Evolutionary conservation across 64 coral and sea anemone species (phyloP).

Genomic region (Orbicella faveolata): DNA sequence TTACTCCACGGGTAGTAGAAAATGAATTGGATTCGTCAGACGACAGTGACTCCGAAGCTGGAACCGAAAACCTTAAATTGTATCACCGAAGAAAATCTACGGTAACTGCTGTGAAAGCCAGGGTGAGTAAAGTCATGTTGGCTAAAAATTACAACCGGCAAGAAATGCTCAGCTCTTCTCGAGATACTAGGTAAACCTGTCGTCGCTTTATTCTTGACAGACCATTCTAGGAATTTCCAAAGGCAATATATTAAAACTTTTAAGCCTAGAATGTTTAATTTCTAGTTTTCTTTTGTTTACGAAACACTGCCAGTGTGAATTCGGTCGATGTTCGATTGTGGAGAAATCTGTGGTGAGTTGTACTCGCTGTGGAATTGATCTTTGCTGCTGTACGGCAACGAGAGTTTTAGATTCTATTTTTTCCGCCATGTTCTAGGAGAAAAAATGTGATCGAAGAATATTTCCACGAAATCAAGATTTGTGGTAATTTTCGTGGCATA

Average conservation of each 20-base stretch:
- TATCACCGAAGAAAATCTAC: constrained; percentile 93
- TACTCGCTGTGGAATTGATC: not conserved
- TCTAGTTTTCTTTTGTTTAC: constrained; percentile 32
- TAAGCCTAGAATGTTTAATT: constrained; percentile 14
- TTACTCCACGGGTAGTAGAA: constrained; percentile 73
- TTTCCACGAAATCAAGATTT: not conserved
- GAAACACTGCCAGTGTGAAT: constrained; percentile 13
- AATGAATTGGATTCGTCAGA: constrained; percentile 90
- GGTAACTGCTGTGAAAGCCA: constrained; percentile 64
- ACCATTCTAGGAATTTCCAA: not conserved
- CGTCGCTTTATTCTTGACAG: not conserved
- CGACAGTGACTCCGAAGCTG: constrained; percentile 83
- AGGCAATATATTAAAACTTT: not conserved
- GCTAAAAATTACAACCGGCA: not conserved
- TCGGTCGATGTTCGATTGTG: too few relatives aligned
- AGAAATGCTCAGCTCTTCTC: not conserved
- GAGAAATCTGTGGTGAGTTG: not conserved
- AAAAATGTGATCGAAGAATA: not conserved
- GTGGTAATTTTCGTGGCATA: not conserved
- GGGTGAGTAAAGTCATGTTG: constrained; percentile 47
- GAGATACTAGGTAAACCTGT: not conserved
- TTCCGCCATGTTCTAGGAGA: not conserved
- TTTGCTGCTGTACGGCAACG: not conserved
- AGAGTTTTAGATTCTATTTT: not conserved
- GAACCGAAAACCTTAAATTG: constrained; percentile 59